Conservation (phyloP, 2,888 invertebrate genomes). For the Melieria picta region DNA sequence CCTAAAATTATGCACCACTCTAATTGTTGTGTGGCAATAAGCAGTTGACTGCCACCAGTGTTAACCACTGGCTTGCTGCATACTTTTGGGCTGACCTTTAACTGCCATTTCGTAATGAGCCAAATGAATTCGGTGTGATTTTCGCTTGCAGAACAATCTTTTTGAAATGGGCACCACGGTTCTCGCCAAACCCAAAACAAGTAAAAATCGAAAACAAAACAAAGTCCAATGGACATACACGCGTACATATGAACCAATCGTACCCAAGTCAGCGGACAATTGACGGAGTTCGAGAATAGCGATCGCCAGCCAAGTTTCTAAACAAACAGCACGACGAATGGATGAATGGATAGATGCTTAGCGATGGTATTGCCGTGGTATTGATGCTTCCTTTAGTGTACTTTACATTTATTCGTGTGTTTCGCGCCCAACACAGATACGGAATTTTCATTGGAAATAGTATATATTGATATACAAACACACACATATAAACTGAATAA, state of each 20-base stretch:
- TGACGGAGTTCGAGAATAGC: not conserved
- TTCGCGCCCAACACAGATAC: constrained; percentile 16
- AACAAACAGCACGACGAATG: not conserved
- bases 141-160: constrained; percentile 38
- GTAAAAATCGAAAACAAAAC: too few species aligned
- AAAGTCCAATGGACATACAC: too few species aligned
- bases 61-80: too few species aligned
- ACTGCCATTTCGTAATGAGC: too few species aligned
- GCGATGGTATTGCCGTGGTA: constrained; percentile 38
- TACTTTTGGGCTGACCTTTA: too few species aligned
- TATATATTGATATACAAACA: not conserved
- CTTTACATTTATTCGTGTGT: constrained; percentile 29
- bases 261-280: constrained; percentile 1
- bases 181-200: constrained; percentile 21
- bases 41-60: too few species aligned
- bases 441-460: constrained; percentile 1
- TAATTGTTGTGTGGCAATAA: too few species aligned
- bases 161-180: constrained; percentile 40
- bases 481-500: constrained; percentile 33
- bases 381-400: constrained; percentile 47
- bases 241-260: too few species aligned
- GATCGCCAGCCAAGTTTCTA: not conserved
- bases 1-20: too few species aligned
- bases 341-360: too few species aligned
- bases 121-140: too few species aligned